Evolutionary conservation across 2,888 invertebrate genomes (phyloP), one percentile per base, ranked within the genome.

Genomic region (Diloba caeruleocephala): DNA sequence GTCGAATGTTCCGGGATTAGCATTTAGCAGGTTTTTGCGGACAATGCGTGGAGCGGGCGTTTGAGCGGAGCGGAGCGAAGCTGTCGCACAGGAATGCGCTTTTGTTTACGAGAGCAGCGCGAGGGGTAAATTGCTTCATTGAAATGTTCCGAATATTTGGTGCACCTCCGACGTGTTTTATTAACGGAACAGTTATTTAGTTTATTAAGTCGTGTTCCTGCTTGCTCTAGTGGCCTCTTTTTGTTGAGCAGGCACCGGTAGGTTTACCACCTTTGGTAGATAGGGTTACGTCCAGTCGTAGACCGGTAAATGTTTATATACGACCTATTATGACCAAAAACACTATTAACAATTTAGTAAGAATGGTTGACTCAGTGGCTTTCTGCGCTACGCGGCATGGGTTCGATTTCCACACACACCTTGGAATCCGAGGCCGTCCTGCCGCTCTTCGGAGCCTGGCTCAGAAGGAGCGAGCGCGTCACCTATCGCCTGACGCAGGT

Each of bases 1-100:
- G 54, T 61, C 67, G 68, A 76, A 74, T 69, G 73, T 79, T 77
- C 77, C 65, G 68, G 75, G 79, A 82, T 82, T 82, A 82, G 84
- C 84, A 80, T 81, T 84, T 84, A 82, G 76, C 77, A 69, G 70
- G 75, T 76, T 68, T 63, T 74, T 68, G 71, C 65, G 77, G 80
- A 82, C 76, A 79, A 78, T 77, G 55, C 75, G 79, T 70, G 74
- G 68, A 68, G 74, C 52, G 60, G 63, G 65, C 31, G 48, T 44
- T 34, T 26, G 57, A 45, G 37, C 53, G 39, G 51, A 26, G 48
- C 50, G 55, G 34, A 29, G 42, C 39, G 33, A 36, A 51, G 69
- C 60, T 26, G 42, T 45, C 45, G 49, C 56, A 45, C 33, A 61
- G 69, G 76, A 70, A 74, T 74, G 76, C 56, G 58, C 73, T 70